Conservation (phyloP, 2,113 vertebrate species). For the Procavia capensis region DNA sequence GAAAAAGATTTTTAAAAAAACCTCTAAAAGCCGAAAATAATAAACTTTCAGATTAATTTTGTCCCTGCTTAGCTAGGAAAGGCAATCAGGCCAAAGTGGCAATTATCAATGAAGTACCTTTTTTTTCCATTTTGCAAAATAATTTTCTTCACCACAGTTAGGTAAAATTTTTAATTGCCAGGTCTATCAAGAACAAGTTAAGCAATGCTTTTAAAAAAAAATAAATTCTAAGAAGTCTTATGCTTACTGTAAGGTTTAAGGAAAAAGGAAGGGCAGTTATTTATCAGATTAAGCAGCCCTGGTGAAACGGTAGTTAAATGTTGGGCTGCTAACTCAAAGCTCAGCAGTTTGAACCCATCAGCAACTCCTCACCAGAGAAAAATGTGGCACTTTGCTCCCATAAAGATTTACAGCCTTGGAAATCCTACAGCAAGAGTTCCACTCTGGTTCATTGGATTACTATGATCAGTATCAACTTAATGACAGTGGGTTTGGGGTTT, state of each 20-base stretch:
- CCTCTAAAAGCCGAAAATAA: neutral
- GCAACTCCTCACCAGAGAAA: neutral
- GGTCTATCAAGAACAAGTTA: neutral
- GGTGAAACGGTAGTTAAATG: neutral
- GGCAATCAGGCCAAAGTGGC: neutral
- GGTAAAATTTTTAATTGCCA: neutral
- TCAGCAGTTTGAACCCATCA: neutral
- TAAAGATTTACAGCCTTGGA: neutral
- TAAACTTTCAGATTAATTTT: conserved; percentile 27
- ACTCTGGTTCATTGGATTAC: neutral
- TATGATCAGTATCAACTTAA: neutral
- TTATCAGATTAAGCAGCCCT: neutral
- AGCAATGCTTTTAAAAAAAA: neutral
- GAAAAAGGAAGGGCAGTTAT: neutral
- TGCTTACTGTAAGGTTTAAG: neutral
- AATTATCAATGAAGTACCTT: neutral
- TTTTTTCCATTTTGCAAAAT: neutral
- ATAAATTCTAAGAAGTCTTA: neutral
- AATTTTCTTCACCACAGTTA: neutral
- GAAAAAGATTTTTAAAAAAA: neutral
- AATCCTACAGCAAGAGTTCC: neutral
- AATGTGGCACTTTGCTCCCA: neutral
- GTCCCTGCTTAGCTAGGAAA: conserved; percentile 29
- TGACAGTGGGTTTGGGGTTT: neutral
- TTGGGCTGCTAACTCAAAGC: neutral